Base-by-base conservation (phyloP, 2,888 invertebrate species). In the Steinernema hermaphroditum region DNA sequence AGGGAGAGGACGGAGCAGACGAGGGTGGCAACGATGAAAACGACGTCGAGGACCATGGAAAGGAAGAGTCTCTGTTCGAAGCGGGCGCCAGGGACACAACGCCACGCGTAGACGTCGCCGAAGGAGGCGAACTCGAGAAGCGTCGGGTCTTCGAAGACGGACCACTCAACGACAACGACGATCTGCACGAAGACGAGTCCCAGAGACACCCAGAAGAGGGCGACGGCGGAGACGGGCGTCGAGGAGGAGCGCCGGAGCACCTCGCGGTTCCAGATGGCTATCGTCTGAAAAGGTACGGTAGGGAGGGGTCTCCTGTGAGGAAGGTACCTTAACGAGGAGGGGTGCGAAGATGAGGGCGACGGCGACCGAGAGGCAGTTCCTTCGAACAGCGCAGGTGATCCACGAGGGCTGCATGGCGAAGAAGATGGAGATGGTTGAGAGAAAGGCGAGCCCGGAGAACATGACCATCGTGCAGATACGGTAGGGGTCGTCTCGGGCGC, bases 341-440 rank as follows among this genome's bases (percentile, higher is more conserved):
- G 83, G 83, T n/a, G 80, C 79, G 49, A 80, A 77, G 19, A 81
- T 76, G 43, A 75, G 73, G 49, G 80, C 72, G 34, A 82, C 71
- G 19, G 80, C 78, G n/a, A 82, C 76, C 6, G 81, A 79, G 71
- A 83, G 78, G 46, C 78, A 72, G 22, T 78, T 72, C 72, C 80
- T 72, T 24, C 82, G 68, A 0, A 80, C 50, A 0, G 78, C 71
- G 69, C 83, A 83, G 19, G 82, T 78, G 29, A 81, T 72, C 24
- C 76, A 54, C 24, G 82, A 81, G 0, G 83, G 83, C 8, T 77
- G 77, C 69, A 82, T 82, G 12, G 82, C 75, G 68, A 83, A 83
- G 62, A 82, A 75, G 9, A 80, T 76, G 8, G 83, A 78, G 37
- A 78, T 76, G n/a, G 81, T 54, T 16, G 79, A 78, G 9, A 82